Base-by-base conservation (phyloP, 2,113 vertebrate species). In the Bombycilla garrulus region DNA sequence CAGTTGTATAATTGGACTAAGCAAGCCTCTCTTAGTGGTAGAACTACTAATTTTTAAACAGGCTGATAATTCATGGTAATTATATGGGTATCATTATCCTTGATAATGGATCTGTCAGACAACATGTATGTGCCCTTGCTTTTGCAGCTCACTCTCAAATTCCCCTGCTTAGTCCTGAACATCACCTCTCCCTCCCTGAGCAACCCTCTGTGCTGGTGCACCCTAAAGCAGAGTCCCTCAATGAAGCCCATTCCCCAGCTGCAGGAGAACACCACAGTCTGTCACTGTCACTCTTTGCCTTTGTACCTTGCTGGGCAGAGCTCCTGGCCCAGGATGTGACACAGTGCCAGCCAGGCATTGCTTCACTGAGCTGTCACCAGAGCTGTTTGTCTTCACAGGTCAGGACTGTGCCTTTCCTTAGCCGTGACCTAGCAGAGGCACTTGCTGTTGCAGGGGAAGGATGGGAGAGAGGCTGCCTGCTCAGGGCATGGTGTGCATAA, bases 251-350 rank as follows among this genome's bases (percentile, higher is more conserved):
- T 66, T 71, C n/a, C 33, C 47, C n/a, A 45, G 21, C 56, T 74
- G 60, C 17, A 33, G 69, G 33, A 64, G 56, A 84, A 4, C 51
- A 42, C 15, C 28, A 15, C 16, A 16, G 24, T 6, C 44, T 72
- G 21, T 20, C 40, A 36, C 28, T 54, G 26, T 23, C 48, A 57
- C 45, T 66, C 29, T 69, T 57, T 40, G 50, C 28, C 5, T 26
- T 10, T 17, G 38, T 38, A 20, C 53, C 53, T 58, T 18, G 7
- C 29, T 29, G 35, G 60, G 42, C 35, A 84, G 61, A 54, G 6
- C 26, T 78, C n/a, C 31, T 56, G 33, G 53, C 53, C 65, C 0
- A 0, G 13, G 33, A 56, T 11, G 22, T 58, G 69, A n/a, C 15
- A 35, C 62, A n/a, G 66, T 48, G 53, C 31, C 64, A 58, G 65